phyloP scores from a whole-genome alignment of 1,140 invertebrate species.

The Druon quercuslanigerum region DNA sequence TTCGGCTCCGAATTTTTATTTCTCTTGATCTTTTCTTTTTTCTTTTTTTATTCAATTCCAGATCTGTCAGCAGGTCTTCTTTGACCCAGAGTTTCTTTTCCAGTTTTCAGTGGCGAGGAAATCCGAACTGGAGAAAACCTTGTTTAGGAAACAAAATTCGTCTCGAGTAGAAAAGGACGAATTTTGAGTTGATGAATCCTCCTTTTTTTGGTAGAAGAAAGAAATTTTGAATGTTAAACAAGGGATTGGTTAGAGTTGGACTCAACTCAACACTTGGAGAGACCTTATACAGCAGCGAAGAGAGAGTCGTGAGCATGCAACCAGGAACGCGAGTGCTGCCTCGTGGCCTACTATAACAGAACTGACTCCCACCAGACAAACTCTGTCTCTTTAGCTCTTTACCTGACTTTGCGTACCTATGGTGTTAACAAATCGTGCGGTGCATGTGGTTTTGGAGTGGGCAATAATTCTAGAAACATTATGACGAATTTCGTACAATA shows the following conservation, averaged over 20 bases:
- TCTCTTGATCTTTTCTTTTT: not conserved
- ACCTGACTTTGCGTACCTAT: constrained; percentile 55
- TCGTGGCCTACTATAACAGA: constrained; percentile 76
- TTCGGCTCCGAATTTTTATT: constrained; percentile 4
- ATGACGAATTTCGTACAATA: not conserved
- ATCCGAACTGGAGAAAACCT: too few relatives aligned
- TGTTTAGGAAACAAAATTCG: too few relatives aligned
- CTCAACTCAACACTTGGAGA: constrained; percentile 15
- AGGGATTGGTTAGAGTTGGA: not conserved
- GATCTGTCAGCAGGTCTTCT: constrained; percentile 6
- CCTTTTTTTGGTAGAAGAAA: not conserved
- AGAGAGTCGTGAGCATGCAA: constrained; percentile 58
- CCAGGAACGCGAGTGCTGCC: constrained; percentile 62
- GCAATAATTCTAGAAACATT: constrained; percentile 29
- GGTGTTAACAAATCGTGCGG: constrained; percentile 61
- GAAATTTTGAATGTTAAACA: too few relatives aligned
- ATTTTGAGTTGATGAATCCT: not conserved
- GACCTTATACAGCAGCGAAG: constrained; percentile 54
- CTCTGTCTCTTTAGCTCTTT: constrained; percentile 55
- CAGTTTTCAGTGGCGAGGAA: not conserved
- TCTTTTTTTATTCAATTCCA: not conserved
- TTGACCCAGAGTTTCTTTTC: not conserved
- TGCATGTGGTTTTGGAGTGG: constrained; percentile 43
- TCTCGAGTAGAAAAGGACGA: not conserved
- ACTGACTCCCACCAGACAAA: constrained; percentile 70